Base-by-base conservation (phyloP, 1,140 invertebrate genomes). In the Trypoxylus dichotomus region DNA sequence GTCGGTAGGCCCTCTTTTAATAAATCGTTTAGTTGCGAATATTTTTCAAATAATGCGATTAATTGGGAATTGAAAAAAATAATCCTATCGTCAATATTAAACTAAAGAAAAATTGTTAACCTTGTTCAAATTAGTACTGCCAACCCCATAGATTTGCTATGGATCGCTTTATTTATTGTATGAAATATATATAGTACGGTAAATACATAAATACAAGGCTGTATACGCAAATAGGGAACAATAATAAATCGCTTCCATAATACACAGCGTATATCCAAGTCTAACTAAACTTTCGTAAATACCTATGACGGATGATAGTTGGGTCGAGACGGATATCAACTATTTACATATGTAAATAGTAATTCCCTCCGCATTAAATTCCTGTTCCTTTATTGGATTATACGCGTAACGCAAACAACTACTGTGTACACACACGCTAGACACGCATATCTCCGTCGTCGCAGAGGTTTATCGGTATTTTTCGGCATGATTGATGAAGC, bases 331-430 rank as follows among this genome's bases (percentile, higher is more conserved):
- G 60, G 27, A 68, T 68, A 68, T 27, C 60, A 15, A 15, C 10
- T 68, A 68, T 68, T 68, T 68, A 68, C 60, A 68, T 68, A 68
- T 68, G 60, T 68, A 68, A 68, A 68, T 68, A 68, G 60, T 68
- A 68, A 68, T 68, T 68, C 60, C 60, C 21, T 24, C 21, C 19
- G 24, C 27, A 27, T 29, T 68, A 68, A 68, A 68, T 68, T 68
- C 47, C 24, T 29, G 60, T 68, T 68, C 60, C 60, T 29, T 68
- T 68, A 68, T 68, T 68, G 60, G 60, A 68, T 68, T 68, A 68
- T 68, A 68, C 21, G 19, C 60, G 60, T 68, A 68, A 68, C 24
- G 60, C 60, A 68, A 68, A 68, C 60, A 68, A 68, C 60, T 68
- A 68, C 60, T 68, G 60, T 68, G 60, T 68, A 68, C 60, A 29